These are phyloP conservation scores for Microtus ochrogaster DNA, from an alignment of 2,113 vertebrate genomes.

Conservation along the genomic window DNA sequence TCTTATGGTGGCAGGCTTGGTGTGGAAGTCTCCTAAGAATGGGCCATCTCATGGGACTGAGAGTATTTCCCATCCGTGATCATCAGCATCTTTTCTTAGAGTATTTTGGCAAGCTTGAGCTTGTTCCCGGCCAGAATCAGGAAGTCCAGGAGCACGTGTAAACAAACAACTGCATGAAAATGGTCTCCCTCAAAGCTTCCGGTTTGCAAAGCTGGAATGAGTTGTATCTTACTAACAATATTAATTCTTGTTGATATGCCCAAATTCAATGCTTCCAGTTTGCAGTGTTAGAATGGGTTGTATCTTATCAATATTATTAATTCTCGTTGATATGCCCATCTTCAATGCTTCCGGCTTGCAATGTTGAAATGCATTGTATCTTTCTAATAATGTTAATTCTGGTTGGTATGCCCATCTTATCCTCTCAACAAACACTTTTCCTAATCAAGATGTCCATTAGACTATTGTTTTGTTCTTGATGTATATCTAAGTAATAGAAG, in stretches of 20 bases:
- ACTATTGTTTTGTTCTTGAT: conserved; percentile 33
- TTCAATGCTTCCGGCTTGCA: conserved; percentile 60
- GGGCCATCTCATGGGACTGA: conserved; percentile 68
- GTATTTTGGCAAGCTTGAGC: conserved; percentile 81
- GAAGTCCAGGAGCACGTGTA: conserved; percentile 81
- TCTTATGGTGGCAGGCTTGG: conserved; percentile 62
- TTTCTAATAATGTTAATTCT: conserved; percentile 49
- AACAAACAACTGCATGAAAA: conserved; percentile 80
- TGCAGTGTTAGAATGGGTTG: conserved; percentile 26
- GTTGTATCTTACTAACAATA: conserved; percentile 59
- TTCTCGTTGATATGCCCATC: conserved; percentile 31
- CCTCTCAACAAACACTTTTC: conserved; percentile 38
- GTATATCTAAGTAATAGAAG: conserved; percentile 18
- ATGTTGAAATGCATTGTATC: conserved; percentile 43
- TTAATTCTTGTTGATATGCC: background rate
- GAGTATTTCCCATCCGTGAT: conserved; percentile 76
- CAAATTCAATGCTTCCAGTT: conserved; percentile 66
- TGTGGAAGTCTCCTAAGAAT: conserved; percentile 74
- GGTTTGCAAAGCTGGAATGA: conserved; percentile 19
- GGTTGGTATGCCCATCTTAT: background rate
- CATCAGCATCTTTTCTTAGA: conserved; percentile 80
- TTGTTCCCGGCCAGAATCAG: conserved; percentile 81
- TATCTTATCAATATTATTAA: conserved; percentile 46
- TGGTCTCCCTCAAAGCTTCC: conserved; percentile 64
- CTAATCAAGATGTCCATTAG: background rate